Base-by-base conservation (phyloP, 2,113 vertebrate species). In the Mus pahari region DNA sequence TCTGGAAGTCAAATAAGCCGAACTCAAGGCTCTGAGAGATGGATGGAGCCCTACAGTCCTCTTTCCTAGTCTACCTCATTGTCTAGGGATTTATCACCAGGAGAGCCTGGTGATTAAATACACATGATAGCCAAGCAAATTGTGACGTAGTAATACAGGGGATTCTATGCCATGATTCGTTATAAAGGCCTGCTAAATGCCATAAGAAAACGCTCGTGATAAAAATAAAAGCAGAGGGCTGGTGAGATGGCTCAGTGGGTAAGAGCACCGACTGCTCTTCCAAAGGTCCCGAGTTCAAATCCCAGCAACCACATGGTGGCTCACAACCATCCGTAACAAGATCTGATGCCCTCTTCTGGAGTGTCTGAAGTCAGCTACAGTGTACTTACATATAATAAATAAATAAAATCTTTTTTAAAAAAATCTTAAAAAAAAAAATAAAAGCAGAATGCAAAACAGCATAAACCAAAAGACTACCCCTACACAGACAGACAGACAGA, bases 391-490 rank as follows among this genome's bases (percentile, higher is more conserved):
- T 50, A 50, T 50, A 50, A 50, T 50, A n/a, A 50, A 50, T 50
- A 8, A 50, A 50, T 50, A n/a, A n/a, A n/a, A n/a, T n/a, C n/a
- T n/a, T n/a, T n/a, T n/a, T n/a, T n/a, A n/a, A n/a, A n/a, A n/a
- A 53, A 53, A 53, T 53, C 50, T 50, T 75, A 75, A 91, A 89
- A 83, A 53, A 53, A 12, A 53, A 53, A 53, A 75, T 71, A 79
- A 95, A 96, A 94, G 77, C 2, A 24, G 17, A 97, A 91, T 7
- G 83, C 22, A 93, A 92, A 92, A 74, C 13, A 33, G 83, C 26
- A 86, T 28, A 82, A 11, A 62, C 13, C 68, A 39, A 73, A 90
- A 53, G 64, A 62, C 33, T 8, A 86, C 8, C 39, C 75, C 10
- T 5, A 6, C 17, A 22, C 9, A 20, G 7, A 50, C 7, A 36